Evolutionary conservation across 2,113 vertebrate genomes (phyloP).

Genomic region (Electrona antarctica): DNA sequence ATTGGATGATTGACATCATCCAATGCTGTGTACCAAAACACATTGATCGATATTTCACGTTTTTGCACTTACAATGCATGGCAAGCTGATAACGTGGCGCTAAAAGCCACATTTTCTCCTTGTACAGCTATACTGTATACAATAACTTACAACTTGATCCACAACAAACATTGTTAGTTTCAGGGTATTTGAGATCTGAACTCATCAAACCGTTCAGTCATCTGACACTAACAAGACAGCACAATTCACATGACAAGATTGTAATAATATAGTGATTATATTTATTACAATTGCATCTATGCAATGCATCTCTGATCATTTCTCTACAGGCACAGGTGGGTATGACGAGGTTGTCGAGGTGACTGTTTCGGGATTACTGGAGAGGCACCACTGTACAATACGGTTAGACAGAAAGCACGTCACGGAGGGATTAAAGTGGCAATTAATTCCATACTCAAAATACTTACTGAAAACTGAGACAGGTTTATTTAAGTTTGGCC

Average conservation of each 20-base stretch:
- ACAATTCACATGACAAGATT: slow-evolving; percentile 42
- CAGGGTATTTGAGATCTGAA: not conserved
- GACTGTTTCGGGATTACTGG: not conserved
- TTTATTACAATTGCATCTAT: slow-evolving; percentile 31
- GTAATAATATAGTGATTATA: slow-evolving; percentile 35
- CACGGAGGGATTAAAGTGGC: slow-evolving; percentile 69
- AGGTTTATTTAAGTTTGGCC: slow-evolving; percentile 82
- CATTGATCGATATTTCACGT: too few relatives aligned
- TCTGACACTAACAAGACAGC: slow-evolving; percentile 25
- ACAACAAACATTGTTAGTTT: slow-evolving; percentile 16
- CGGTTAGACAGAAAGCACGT: slow-evolving; percentile 63
- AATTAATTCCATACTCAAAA: slow-evolving; percentile 68
- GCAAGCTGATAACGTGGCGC: too few relatives aligned
- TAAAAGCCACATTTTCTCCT: too few relatives aligned
- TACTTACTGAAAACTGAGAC: slow-evolving; percentile 85
- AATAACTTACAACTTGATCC: not conserved
- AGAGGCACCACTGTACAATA: slow-evolving; percentile 35
- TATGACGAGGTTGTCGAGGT: slow-evolving; percentile 15
- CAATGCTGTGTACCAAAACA: too few relatives aligned
- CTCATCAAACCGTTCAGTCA: too few relatives aligned
- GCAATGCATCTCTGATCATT: slow-evolving; percentile 29
- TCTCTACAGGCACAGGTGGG: slow-evolving; percentile 29
- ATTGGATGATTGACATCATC: too few relatives aligned
- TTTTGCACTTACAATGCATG: too few relatives aligned
- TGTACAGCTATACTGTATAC: not conserved